phyloP scores from a whole-genome alignment of 2,797 vertebrate genomes.

The Poecile montanus region DNA sequence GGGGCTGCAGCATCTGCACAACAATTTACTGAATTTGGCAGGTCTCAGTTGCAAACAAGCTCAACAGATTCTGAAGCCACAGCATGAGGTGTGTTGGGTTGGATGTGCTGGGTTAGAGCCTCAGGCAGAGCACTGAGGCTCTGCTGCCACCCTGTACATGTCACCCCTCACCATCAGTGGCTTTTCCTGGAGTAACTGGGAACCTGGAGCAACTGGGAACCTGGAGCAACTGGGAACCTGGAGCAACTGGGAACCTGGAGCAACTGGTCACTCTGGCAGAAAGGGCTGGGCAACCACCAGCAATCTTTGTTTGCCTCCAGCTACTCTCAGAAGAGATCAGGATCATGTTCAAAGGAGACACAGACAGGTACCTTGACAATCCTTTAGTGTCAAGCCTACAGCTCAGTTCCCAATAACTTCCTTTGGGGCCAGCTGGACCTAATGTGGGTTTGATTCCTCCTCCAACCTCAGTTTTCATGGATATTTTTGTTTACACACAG shows the following conservation, averaged over 20 bases:
- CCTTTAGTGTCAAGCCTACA: background rate
- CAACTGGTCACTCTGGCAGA: background rate
- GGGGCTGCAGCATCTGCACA: background rate
- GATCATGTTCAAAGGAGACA: background rate
- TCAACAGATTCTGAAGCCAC: background rate
- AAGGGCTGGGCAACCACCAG: background rate
- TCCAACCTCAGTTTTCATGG: background rate
- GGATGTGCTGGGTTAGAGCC: background rate
- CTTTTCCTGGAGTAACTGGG: background rate
- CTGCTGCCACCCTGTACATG: background rate
- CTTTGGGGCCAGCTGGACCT: background rate
- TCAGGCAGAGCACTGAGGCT: accelerated
- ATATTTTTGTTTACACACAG: accelerated
- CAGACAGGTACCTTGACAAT: background rate
- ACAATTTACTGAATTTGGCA: background rate
- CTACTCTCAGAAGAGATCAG: background rate
- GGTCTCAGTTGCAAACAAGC: background rate
- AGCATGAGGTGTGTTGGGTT: background rate
- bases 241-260: background rate
- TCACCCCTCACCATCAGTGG: background rate
- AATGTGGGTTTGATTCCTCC: accelerated
- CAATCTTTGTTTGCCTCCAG: background rate
- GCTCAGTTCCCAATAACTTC: background rate
- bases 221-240: background rate
- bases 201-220: too few species aligned